These are phyloP conservation scores for Dysidea cf. avara DNA, from an alignment of 37 sponge, comb jelly and placozoan species.

Conservation along the genomic window DNA sequence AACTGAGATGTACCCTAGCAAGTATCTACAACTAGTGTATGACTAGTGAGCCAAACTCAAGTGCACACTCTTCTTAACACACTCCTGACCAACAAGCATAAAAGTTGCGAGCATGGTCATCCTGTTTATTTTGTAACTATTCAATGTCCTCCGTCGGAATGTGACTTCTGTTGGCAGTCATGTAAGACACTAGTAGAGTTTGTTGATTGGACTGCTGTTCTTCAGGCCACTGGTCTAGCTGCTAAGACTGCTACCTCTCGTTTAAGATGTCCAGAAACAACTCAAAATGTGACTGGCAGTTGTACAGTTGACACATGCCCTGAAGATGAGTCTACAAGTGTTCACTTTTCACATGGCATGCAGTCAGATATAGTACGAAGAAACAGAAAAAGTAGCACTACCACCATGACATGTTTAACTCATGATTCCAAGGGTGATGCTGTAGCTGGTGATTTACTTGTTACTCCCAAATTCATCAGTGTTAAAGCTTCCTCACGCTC, in stretches of 20 bases:
- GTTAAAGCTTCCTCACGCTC: no score
- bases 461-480: no score
- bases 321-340: no score
- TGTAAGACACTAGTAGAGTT: constrained; percentile 63
- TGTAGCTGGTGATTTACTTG: no score
- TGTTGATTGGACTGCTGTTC: constrained; percentile 28
- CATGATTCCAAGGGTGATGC: no score
- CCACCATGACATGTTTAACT: no score
- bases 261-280: no score
- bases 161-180: constrained; percentile 49
- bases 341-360: no score
- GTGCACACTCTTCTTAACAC: constrained; percentile 41
- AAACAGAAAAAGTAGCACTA: no score
- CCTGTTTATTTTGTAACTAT: constrained; percentile 40
- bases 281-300: no score
- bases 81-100: constrained; percentile 30
- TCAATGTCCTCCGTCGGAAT: constrained; percentile 39
- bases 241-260: neutral
- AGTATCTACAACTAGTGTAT: constrained; percentile 57
- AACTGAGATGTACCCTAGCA: constrained; percentile 28
- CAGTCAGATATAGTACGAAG: no score
- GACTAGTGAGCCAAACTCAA: constrained; percentile 39
- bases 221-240: neutral
- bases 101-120: neutral
- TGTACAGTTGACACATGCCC: no score